phyloP scores from a whole-genome alignment of 2,888 invertebrate species.

The Clunio marinus region DNA sequence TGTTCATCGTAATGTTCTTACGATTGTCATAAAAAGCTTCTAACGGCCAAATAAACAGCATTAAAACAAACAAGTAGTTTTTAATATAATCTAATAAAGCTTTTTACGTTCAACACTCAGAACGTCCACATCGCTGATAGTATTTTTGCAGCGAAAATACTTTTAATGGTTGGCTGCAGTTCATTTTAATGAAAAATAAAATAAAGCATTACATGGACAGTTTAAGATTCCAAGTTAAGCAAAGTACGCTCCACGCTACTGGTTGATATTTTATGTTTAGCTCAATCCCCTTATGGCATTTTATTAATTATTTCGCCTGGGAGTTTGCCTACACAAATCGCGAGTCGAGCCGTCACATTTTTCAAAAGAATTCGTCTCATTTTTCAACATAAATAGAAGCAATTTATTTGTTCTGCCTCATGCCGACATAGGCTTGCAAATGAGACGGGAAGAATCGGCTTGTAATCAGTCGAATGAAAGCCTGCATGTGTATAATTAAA shows the following conservation, averaged over 20 bases:
- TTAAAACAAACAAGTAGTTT: neutral
- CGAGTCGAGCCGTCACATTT: neutral
- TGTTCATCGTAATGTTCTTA: too few relatives aligned
- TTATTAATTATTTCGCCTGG: neutral
- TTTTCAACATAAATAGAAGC: neutral
- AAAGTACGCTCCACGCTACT: neutral
- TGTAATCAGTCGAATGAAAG: constrained; percentile 12
- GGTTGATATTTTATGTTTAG: neutral
- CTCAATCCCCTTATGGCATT: neutral
- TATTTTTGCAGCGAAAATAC: neutral
- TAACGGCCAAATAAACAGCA: neutral
- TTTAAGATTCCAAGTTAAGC: neutral
- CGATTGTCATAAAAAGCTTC: neutral
- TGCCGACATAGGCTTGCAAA: constrained; percentile 8
- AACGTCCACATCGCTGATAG: neutral
- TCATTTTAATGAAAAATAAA: too few relatives aligned
- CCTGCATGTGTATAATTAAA: constrained; percentile 31
- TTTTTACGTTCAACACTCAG: too few relatives aligned
- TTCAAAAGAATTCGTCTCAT: neutral
- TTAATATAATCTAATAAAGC: neutral
- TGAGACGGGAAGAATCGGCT: constrained; percentile 17
- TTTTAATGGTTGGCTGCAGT: neutral
- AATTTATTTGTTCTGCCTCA: neutral
- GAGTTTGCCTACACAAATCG: neutral
- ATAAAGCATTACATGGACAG: neutral